phyloP scores from a whole-genome alignment of 2,888 invertebrate species.

The Caenorhabditis sp. region DNA sequence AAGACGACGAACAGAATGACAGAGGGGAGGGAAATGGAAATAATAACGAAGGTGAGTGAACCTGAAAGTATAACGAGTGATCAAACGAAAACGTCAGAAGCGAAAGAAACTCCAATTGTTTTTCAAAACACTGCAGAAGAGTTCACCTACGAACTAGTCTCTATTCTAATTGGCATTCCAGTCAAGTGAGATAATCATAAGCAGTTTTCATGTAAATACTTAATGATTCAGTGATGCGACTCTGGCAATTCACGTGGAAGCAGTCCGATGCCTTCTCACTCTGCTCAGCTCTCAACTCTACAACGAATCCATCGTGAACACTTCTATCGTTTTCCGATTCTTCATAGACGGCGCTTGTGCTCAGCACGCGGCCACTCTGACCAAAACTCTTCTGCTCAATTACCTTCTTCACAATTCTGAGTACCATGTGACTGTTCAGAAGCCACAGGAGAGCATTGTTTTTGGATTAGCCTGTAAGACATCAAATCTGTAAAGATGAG shows the following conservation, averaged over 20 bases:
- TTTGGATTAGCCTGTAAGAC: constrained; percentile 84
- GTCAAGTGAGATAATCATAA: constrained; percentile 83
- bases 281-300: constrained; percentile 81
- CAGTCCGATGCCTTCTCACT: constrained; percentile 80
- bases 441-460: constrained; percentile 87
- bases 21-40: background rate
- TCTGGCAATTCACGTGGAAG: constrained; percentile 79
- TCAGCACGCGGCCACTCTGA: constrained; percentile 74
- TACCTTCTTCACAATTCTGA: constrained; percentile 79
- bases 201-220: background rate
- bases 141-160: constrained; percentile 86
- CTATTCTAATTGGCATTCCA: constrained; percentile 87
- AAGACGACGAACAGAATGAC: background rate
- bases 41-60: constrained; percentile 36
- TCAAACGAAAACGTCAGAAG: no score
- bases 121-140: constrained; percentile 83
- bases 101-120: constrained; percentile 67
- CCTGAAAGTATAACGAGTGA: no score
- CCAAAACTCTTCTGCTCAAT: constrained; percentile 80
- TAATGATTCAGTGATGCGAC: constrained; percentile 73
- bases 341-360: constrained; percentile 79
- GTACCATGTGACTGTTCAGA: constrained; percentile 69
- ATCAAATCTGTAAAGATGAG: background rate
- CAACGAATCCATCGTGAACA: constrained; percentile 79
- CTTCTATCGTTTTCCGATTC: constrained; percentile 79